phyloP scores from a whole-genome alignment of 2,113 vertebrate genomes.

The Pungitius pungitius region DNA sequence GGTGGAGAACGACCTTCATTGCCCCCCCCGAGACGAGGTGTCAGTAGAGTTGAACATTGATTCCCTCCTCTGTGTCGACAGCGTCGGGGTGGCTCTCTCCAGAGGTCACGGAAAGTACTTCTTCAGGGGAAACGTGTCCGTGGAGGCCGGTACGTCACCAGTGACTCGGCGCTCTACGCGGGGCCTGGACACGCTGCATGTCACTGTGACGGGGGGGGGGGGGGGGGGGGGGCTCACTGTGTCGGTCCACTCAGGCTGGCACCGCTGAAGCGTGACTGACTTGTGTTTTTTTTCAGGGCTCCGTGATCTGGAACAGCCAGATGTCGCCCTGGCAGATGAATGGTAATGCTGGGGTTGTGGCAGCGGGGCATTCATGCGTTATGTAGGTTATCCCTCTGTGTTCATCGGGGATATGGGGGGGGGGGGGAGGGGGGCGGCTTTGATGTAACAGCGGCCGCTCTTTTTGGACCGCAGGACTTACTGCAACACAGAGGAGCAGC shows the following conservation, averaged over 20 bases:
- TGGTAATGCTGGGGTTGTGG: constrained; percentile 85
- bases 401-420: constrained; percentile 31
- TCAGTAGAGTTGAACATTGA: neutral
- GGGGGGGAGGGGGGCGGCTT: constrained; percentile 6
- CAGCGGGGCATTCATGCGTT: constrained; percentile 64
- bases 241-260: constrained; percentile 31
- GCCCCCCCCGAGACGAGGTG: too few species aligned
- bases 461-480: constrained; percentile 87
- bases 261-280: constrained; percentile 75
- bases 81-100: constrained; percentile 95
- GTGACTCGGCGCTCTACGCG: neutral
- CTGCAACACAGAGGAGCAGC: constrained; percentile 94
- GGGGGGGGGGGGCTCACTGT: constrained; percentile 28
- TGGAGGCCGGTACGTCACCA: constrained; percentile 89
- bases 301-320: constrained; percentile 96
- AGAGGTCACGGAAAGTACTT: constrained; percentile 97
- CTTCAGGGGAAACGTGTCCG: constrained; percentile 95
- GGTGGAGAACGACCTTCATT: constrained; percentile 79
- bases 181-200: constrained; percentile 4
- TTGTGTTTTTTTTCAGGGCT: constrained; percentile 86
- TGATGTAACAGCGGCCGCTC: constrained; percentile 47
- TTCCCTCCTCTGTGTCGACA: constrained; percentile 71
- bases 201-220: constrained; percentile 31
- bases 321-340: constrained; percentile 97
- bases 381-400: constrained; percentile 66